Percentiles rank a stretch among this genome's conserved stretches.
Conservation (phyloP, 2,797 vertebrate species). For the Hipposideros larvatus region DNA sequence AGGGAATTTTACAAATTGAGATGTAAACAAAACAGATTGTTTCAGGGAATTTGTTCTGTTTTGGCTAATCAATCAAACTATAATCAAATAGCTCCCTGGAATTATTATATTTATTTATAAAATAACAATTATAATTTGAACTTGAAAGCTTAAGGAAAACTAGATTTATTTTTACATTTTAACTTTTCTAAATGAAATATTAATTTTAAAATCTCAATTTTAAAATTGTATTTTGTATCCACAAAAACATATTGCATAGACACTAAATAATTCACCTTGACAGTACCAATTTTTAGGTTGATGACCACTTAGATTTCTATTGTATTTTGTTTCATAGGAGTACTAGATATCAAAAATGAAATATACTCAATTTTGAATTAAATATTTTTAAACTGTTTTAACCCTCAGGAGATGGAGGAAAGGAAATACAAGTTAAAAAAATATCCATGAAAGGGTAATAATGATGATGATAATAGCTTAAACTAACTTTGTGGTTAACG, state of each 20-base stretch:
- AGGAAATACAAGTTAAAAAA: neutral
- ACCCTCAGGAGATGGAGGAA: neutral
- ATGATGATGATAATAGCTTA: neutral
- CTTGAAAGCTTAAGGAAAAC: constrained; percentile 22
- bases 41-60: constrained; percentile 28
- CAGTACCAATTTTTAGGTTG: neutral
- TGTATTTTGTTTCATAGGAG: neutral
- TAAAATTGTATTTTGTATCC: constrained; percentile 16
- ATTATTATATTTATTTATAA: constrained; percentile 62
- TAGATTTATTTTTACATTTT: constrained; percentile 37
- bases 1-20: constrained; percentile 47
- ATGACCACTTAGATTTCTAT: constrained; percentile 2
- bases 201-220: constrained; percentile 37
- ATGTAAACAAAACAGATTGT: constrained; percentile 26
- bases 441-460: neutral
- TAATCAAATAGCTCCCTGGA: constrained; percentile 13
- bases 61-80: constrained; percentile 43
- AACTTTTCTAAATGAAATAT: constrained; percentile 21
- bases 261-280: neutral
- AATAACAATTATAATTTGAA: constrained; percentile 51
- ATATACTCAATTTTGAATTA: constrained; percentile 53
- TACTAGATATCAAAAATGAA: constrained; percentile 19
- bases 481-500: neutral
- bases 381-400: constrained; percentile 58
- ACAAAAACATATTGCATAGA: neutral